phyloP scores from a whole-genome alignment of 2,888 invertebrate species.

The Aphidoletes aphidimyza region DNA sequence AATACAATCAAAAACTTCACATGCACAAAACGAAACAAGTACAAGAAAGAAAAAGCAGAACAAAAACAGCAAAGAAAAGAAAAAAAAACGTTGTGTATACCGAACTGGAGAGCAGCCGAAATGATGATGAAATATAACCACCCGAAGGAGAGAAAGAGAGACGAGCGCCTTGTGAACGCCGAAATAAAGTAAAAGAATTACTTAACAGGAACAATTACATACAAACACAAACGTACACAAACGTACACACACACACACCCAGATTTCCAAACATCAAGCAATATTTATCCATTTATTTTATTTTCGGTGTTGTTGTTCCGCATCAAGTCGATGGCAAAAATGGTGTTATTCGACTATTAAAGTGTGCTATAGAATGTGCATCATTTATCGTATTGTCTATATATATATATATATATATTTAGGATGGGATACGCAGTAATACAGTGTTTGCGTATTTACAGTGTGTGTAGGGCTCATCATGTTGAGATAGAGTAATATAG shows the following conservation, averaged over 20 bases:
- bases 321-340: neutral
- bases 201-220: slow-evolving; percentile 51
- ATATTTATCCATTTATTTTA: slow-evolving; percentile 34
- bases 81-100: neutral
- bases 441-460: no score
- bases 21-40: neutral
- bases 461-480: no score
- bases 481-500: neutral
- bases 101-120: no score
- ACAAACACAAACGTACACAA: slow-evolving; percentile 27
- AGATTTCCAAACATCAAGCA: slow-evolving; percentile 28
- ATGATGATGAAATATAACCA: neutral
- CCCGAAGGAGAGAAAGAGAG: neutral
- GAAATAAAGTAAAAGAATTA: neutral
- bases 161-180: neutral
- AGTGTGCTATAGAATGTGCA: neutral
- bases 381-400: neutral
- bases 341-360: slow-evolving; percentile 45
- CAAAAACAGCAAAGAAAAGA: neutral
- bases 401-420: neutral
- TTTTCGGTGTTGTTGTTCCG: slow-evolving; percentile 48
- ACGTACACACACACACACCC: neutral
- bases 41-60: neutral
- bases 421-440: no score
- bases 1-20: neutral